Base-by-base conservation (phyloP, 2,797 vertebrate genomes). In the Threskiornis aethiopicus region DNA sequence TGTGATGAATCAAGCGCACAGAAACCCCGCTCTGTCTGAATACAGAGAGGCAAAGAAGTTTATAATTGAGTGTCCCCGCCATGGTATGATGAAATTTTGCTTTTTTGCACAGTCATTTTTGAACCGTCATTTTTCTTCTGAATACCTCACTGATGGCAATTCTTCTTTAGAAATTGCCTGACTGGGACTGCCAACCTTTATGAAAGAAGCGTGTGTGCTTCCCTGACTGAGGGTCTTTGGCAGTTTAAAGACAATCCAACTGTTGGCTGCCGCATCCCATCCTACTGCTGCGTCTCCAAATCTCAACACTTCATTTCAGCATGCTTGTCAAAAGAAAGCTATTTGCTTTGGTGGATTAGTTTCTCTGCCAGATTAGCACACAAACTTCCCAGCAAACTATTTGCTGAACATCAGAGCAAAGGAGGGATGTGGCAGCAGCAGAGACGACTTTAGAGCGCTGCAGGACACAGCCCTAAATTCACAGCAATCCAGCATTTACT, bases 91-190 rank as follows among this genome's bases (percentile, higher is more conserved):
- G 93, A 93, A 95, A 95, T 95, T 96, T 96, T 92, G 94, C 92
- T 84, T 94, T 96, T 97, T 91, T 96, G 93, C 96, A 91, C 87
- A 96, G 92, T 93, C 95, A 94, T 95, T 97, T 97, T 89, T 92
- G 90, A 85, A 37, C 89, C 94, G 84, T 91, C 92, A 94, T 96
- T 97, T 95, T 77, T 89, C 88, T 64, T 17, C 90, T 95, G 85
- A 97, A 95, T 95, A 94, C 86, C 80, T 89, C 95, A 72, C 93
- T 95, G 94, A 93, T 90, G 86, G 95, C 86, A 89, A 96, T 96
- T 95, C 94, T 95, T 93, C 94, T 91, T 91, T 49, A 93, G 85
- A 92, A 96, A 91, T 35, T 5, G 26, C 85, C 93, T 4, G 5
- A 25, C 83, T 16, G 87, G 76, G 87, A 46, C 87, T 97, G 96